Conservation (phyloP, 2,113 vertebrate species). For the Propithecus coquereli region DNA sequence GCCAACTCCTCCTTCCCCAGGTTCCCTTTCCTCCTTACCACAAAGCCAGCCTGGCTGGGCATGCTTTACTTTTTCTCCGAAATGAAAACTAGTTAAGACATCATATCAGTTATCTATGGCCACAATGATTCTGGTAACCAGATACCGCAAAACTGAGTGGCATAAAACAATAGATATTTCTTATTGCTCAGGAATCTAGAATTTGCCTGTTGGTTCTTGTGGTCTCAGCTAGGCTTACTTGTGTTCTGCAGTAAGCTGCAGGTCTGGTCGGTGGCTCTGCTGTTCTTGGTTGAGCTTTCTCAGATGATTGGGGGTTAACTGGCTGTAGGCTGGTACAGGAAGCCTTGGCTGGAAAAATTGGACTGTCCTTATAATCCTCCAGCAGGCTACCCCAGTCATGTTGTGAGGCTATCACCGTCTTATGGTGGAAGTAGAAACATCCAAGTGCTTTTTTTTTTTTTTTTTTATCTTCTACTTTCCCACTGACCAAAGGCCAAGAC, state of each 20-base stretch:
- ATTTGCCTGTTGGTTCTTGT: not conserved
- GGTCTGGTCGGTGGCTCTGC: not conserved
- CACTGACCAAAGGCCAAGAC: not conserved
- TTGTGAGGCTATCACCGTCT: not conserved
- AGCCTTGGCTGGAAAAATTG: not conserved
- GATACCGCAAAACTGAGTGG: not conserved
- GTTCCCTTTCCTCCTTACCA: not conserved
- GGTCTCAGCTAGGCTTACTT: not conserved
- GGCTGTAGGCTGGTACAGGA: not conserved
- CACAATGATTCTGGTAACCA: not conserved
- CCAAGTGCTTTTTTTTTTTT: not conserved
- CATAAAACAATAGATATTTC: constrained; percentile 16
- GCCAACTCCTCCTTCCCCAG: not conserved
- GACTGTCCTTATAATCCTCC: not conserved
- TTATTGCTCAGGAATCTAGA: not conserved
- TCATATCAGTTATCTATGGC: not conserved
- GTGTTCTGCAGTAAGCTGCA: not conserved
- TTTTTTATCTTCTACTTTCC: not conserved
- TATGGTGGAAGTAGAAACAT: not conserved
- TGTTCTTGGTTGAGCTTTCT: not conserved
- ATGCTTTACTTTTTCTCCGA: not conserved
- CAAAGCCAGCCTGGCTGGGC: not conserved
- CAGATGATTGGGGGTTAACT: not conserved
- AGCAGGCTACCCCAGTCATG: not conserved
- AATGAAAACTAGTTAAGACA: not conserved